A percentile compares a stretch with the other conserved stretches of the same genome.
Conservation (phyloP, 2,797 vertebrate genomes). For the Aythya fuligula region DNA sequence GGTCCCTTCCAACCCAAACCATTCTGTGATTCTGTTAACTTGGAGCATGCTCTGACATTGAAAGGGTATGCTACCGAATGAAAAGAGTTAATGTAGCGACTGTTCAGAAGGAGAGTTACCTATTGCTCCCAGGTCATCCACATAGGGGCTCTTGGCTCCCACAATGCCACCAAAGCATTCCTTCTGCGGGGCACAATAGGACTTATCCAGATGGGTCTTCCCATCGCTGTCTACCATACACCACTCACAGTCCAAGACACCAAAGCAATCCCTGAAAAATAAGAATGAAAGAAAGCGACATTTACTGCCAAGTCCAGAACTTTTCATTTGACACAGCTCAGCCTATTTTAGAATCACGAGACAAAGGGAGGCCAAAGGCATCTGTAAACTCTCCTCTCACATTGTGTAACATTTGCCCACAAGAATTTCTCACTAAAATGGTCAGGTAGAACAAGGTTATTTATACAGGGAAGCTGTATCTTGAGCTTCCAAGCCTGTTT, state of each 20-base stretch:
- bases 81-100: neutral
- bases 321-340: neutral
- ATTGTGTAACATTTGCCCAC: rapidly evolving
- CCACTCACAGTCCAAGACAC: conserved; percentile 98
- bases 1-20: too few relatives aligned
- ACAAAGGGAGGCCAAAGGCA: neutral
- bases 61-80: rapidly evolving
- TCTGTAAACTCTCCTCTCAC: neutral
- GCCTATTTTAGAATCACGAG: rapidly evolving
- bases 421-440: neutral
- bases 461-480: neutral
- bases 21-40: rapidly evolving
- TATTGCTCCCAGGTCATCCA: conserved; percentile 89
- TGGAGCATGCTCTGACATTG: neutral
- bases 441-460: neutral
- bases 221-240: conserved; percentile 97
- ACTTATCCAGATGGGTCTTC: conserved; percentile 94
- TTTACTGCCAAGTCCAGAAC: neutral
- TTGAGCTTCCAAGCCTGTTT: neutral
- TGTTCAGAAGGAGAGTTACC: conserved; percentile 78
- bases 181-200: conserved; percentile 97
- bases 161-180: conserved; percentile 98
- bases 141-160: conserved; percentile 96
- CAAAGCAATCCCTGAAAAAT: conserved; percentile 91
- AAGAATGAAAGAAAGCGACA: rapidly evolving